phyloP scores from a whole-genome alignment of 2,888 invertebrate genomes.

The Platycheirus albimanus region DNA sequence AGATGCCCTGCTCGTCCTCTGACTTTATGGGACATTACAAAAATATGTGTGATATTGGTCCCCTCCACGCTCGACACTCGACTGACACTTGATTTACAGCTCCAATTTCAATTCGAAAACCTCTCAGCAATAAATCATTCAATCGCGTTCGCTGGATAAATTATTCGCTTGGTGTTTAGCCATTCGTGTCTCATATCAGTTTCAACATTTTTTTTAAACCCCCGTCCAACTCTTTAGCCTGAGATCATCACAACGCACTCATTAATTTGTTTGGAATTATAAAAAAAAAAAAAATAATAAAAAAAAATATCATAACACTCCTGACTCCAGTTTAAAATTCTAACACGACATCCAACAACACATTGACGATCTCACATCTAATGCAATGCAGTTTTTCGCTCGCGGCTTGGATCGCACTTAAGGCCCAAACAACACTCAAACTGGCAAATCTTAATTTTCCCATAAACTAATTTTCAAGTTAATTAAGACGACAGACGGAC shows the following conservation, averaged over 20 bases:
- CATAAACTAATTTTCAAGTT: conserved; percentile 67
- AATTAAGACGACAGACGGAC: conserved; percentile 51
- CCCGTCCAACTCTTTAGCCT: conserved; percentile 16
- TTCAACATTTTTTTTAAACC: conserved; percentile 1
- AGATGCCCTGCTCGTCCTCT: background rate
- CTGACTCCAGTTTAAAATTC: conserved; percentile 32
- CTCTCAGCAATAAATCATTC: conserved; percentile 73
- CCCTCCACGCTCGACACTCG: too few species aligned
- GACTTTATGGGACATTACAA: background rate
- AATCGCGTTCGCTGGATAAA: conserved; percentile 66
- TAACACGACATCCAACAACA: conserved; percentile 44
- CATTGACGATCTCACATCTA: conserved; percentile 41
- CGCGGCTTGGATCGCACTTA: conserved; percentile 51
- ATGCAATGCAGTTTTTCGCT: conserved; percentile 25
- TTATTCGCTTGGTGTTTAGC: conserved; percentile 58
- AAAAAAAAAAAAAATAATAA: background rate
- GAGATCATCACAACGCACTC: conserved; percentile 70
- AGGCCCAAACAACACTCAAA: conserved; percentile 27
- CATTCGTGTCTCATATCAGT: conserved; percentile 71
- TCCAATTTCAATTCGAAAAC: conserved; percentile 72
- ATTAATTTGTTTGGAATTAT: conserved; percentile 47
- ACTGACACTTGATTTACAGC: conserved; percentile 73
- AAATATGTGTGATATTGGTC: background rate
- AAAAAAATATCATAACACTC: conserved; percentile 31
- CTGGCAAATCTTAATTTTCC: conserved; percentile 48